A percentile compares a stretch with the other conserved stretches of the same genome.
Conservation (phyloP, 2,797 vertebrate species). For the Cossypha niveicapilla region DNA sequence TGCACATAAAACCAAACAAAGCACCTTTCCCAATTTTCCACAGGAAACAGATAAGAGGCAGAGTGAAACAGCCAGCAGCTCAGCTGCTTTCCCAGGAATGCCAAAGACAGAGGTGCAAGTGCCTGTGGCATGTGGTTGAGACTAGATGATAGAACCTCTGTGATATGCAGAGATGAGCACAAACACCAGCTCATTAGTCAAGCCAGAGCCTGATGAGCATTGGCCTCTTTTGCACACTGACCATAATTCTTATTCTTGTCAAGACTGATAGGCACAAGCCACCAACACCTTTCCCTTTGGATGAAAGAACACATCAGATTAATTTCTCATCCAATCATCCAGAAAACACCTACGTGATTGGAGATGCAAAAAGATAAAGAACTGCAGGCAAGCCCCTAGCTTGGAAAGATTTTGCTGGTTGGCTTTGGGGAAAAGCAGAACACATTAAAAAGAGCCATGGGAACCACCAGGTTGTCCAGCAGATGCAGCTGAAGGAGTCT, state of each 20-base stretch:
- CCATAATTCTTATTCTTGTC: not conserved
- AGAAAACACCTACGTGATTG: not conserved
- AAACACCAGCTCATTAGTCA: not conserved
- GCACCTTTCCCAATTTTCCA: not conserved
- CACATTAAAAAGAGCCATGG: not conserved
- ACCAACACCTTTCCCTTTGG: not conserved
- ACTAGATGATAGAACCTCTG: not conserved
- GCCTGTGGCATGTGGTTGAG: not conserved
- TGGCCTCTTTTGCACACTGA: not conserved
- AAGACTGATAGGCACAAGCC: not conserved
- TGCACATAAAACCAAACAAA: not conserved
- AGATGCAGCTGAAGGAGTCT: not conserved
- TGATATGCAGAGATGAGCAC: not conserved
- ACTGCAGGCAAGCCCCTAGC: not conserved
- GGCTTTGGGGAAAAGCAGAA: not conserved
- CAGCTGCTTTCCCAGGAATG: not conserved
- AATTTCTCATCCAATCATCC: not conserved
- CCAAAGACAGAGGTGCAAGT: not conserved
- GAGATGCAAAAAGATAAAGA: not conserved
- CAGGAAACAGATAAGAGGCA: not conserved
- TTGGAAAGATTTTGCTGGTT: not conserved
- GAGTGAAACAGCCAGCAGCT: not conserved
- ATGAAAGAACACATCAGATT: not conserved
- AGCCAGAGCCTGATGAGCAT: not conserved
- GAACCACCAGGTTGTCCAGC: not conserved